Evolutionary conservation across 1,140 invertebrate genomes (phyloP), one percentile per base, ranked within the genome.

Genomic region (Apis dorsata): DNA sequence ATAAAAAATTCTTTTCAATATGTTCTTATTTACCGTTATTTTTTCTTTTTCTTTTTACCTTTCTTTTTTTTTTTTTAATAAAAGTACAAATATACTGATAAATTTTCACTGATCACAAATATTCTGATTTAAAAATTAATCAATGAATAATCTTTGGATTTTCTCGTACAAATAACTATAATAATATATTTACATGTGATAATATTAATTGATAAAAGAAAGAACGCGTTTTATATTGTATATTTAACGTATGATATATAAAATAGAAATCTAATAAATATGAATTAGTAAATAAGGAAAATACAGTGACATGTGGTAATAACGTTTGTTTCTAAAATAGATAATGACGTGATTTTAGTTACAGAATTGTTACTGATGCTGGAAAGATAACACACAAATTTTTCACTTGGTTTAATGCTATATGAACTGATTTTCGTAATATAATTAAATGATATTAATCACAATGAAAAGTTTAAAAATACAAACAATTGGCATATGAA

Each of bases 1-100:
- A 55, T 62, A 82, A 65, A 24, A 57, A 77, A 82, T 62, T 82
- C 21, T 66, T 68, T 34, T 77, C 51, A 77, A 82, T 81, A 81
- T 81, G 24, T 24, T 17, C 15, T 1, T 63, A 65, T 77, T 44
- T 69, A 82, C 65, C 57, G 74, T 82, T 82, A 77, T n/a, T 57
- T 75, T 2, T 28, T 57, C 34, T 44, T 7, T 44, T 44, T 17
- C 15, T 1, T 63, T 77, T 44, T 69, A 82, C 49, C 57, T 65
- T 82, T 57, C 49, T 12, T n/a, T 13, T 10, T 57, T 57, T 66
- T 17, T n/a, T 10, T 10, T 57, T 15, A 49, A 65, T 77, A 65
- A 82, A 77, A 82, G 80, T 82, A n/a, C n/a, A 68, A 24, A 75
- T 60, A 65, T 53, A 34, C 34, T 34, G 4, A n/a, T 59, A 57